phyloP scores from a whole-genome alignment of 1,140 invertebrate genomes.

The Rhyacophila brunnea region DNA sequence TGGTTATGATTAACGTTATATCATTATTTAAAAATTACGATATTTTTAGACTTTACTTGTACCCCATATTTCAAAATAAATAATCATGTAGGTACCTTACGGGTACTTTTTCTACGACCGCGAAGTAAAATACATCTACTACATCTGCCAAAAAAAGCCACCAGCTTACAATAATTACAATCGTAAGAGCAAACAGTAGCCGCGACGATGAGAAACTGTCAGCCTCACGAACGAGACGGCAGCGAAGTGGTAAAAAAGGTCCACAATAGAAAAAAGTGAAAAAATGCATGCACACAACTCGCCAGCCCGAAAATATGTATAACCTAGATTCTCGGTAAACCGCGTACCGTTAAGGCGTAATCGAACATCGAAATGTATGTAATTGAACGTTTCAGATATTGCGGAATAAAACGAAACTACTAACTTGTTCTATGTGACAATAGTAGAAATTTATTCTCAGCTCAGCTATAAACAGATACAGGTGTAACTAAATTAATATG shows the following conservation, averaged over 20 bases:
- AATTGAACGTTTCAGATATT: constrained; percentile 26
- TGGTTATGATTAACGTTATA: too few species aligned
- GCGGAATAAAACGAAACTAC: neutral
- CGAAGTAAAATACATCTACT: too few species aligned
- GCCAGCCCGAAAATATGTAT: constrained; percentile 5
- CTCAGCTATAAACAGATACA: too few species aligned
- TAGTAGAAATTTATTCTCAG: too few species aligned
- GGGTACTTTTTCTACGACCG: too few species aligned
- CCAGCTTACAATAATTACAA: neutral
- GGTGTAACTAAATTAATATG: too few species aligned
- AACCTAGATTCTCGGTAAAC: constrained; percentile 19
- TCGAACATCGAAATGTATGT: constrained; percentile 20
- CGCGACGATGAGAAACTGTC: constrained; percentile 1
- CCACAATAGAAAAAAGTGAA: constrained; percentile 3
- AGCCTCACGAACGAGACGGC: neutral
- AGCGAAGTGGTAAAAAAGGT: constrained; percentile 4
- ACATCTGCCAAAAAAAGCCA: too few species aligned
- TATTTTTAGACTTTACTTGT: too few species aligned
- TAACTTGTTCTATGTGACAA: too few species aligned
- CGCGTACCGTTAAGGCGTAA: constrained; percentile 32
- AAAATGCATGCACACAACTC: constrained; percentile 9
- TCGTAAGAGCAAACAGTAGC: neutral
- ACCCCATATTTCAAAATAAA: too few species aligned
- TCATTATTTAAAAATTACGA: too few species aligned
- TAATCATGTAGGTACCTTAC: too few species aligned